phyloP scores from a whole-genome alignment of 35 echinoderm and acorn worm genomes.

The Lytechinus variegatus region DNA sequence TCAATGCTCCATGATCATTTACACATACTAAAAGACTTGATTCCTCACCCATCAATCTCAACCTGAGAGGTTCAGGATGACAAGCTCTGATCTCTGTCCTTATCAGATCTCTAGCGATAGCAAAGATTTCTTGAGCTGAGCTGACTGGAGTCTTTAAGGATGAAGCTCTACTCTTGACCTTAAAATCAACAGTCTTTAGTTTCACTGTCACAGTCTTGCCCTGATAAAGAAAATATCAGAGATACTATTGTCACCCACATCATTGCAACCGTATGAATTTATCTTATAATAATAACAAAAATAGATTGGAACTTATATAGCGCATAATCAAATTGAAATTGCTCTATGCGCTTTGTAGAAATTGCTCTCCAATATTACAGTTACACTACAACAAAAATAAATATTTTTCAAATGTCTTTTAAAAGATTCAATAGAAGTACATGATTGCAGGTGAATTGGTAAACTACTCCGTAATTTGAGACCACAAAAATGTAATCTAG shows the following conservation, averaged over 20 bases:
- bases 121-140: conserved; percentile 68
- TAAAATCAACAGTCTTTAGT: conserved; percentile 88
- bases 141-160: conserved; percentile 46
- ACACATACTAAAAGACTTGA: neutral
- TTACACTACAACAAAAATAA: too few relatives aligned
- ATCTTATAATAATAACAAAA: too few relatives aligned
- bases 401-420: too few relatives aligned
- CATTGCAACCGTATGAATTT: neutral
- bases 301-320: too few relatives aligned
- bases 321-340: too few relatives aligned
- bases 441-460: too few relatives aligned
- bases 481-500: too few relatives aligned
- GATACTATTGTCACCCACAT: neutral
- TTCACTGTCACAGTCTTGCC: conserved; percentile 85
- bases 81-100: conserved; percentile 84
- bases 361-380: too few relatives aligned
- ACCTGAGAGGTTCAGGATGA: conserved; percentile 61
- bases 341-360: too few relatives aligned
- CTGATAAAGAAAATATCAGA: conserved; percentile 15
- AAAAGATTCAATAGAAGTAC: too few relatives aligned
- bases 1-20: too few relatives aligned
- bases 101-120: conserved; percentile 72
- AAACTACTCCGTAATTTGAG: too few relatives aligned
- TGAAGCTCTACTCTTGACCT: conserved; percentile 77
- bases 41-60: conserved; percentile 94